Conservation (phyloP, 2,797 vertebrate genomes). For the Enteromius argenteus region DNA sequence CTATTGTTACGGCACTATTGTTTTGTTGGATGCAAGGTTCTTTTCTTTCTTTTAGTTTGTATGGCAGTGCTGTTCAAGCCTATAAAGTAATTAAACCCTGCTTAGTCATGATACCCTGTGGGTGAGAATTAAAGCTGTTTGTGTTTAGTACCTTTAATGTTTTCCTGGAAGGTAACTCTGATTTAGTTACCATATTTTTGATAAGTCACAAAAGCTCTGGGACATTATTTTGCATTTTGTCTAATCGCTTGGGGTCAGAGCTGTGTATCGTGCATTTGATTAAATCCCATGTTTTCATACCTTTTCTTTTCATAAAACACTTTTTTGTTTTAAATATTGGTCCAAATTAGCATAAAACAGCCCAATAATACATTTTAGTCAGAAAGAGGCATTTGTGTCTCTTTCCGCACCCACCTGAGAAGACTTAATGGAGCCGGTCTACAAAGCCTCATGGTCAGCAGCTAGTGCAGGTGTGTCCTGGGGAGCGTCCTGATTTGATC, state of each 20-base stretch:
- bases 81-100: conserved; percentile 11
- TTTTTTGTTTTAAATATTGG: not conserved
- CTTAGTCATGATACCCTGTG: conserved; percentile 20
- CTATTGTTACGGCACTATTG: not conserved
- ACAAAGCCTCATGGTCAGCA: not conserved
- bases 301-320: not conserved
- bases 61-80: not conserved
- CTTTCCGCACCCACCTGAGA: not conserved
- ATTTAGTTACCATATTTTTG: conserved; percentile 25
- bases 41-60: not conserved
- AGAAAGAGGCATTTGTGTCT: not conserved
- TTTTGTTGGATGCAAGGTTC: not conserved
- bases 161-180: conserved; percentile 24
- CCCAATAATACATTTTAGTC: not conserved
- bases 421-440: not conserved
- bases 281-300: not conserved
- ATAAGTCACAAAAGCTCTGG: not conserved
- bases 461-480: not conserved
- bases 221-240: conserved; percentile 25
- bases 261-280: not conserved
- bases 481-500: not conserved
- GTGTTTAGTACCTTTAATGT: conserved; percentile 30
- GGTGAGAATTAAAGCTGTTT: conserved; percentile 21
- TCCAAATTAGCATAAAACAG: not conserved
- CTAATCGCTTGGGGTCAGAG: not conserved